Evolutionary conservation across 2,797 vertebrate species (phyloP).

Genomic region (Anisognathus igniventris): DNA sequence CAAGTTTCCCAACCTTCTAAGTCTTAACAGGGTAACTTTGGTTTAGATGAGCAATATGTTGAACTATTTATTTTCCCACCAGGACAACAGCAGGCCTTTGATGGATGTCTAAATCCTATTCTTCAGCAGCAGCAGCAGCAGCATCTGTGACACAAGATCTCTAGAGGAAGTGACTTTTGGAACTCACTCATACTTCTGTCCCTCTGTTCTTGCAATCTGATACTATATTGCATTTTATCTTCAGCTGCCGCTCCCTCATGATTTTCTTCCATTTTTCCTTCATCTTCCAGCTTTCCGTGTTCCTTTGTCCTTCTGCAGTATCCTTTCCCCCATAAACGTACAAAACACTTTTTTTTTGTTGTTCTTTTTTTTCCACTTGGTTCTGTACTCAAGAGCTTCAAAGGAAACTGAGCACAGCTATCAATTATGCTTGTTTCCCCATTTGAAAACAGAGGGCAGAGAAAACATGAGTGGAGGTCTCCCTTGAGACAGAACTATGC

Average conservation of each 20-base stretch:
- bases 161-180: conserved; percentile 31
- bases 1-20: conserved; percentile 16
- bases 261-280: conserved; percentile 28
- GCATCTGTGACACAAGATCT: conserved; percentile 43
- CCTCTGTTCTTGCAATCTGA: conserved; percentile 19
- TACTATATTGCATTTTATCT: conserved; percentile 22
- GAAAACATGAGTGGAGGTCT: conserved; percentile 5
- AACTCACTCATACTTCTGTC: conserved; percentile 30
- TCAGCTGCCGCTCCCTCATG: neutral
- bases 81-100: conserved; percentile 15
- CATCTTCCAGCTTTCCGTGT: neutral
- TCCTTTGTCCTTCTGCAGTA: conserved; percentile 30
- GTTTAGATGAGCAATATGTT: conserved; percentile 25
- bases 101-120: conserved; percentile 18
- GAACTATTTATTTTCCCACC: conserved; percentile 44
- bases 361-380: neutral
- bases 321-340: neutral
- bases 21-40: conserved; percentile 6
- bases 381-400: neutral
- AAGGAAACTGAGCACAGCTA: conserved; percentile 12
- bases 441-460: conserved; percentile 25
- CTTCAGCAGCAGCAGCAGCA: neutral
- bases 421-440: conserved; percentile 16
- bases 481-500: conserved; percentile 5
- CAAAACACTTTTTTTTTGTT: neutral